Base-by-base conservation (phyloP, 2,888 invertebrate species). In the Drosophila pseudotalamancana region DNA sequence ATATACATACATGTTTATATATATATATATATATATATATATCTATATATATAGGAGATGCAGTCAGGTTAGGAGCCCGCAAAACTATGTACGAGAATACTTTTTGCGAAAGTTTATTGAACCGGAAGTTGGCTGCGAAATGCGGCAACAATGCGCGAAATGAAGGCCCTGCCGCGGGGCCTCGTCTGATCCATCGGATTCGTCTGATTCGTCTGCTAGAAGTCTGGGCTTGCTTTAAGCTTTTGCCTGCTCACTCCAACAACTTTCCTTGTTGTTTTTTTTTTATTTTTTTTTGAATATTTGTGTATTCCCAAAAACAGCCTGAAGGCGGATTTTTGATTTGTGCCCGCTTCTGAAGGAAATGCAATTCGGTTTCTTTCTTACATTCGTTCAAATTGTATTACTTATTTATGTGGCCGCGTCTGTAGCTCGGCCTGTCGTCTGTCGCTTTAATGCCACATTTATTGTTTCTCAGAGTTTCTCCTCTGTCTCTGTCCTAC, bases 51-150 rank as follows among this genome's bases (percentile, higher is more conserved):
- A 18, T n/a, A 4, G 9, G 16, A 27, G 45, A 31, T 46, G 27
- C 9, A 14, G 19, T 19, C 8, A 14, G 18, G n/a, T 11, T 19
- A 27, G 6, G 21, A 27, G 21, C 19, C 42, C 34, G 46, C 34
- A 81, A 18, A 76, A 87, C 87, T 80, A 72, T 84, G 56, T 77
- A 60, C 61, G 70, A 63, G 67, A 61, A 84, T 65, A 76, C 53
- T 84, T 79, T 85, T 80, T 59, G 81, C 81, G 64, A 55, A 84
- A 87, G 79, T 80, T 79, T 87, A 79, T 79, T 79, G 79, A 79
- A 87, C 79, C 84, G 81, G 77, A 79, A 79, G 85, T 80, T 80
- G 81, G 54, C 78, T 64, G 73, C 80, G 77, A 84, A 80, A 72
- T 77, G 87, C 31, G 84, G 87, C 69, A 87, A 84, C 77, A 79